These are phyloP conservation scores for Spea multiplicata DNA, from an alignment of 2,113 vertebrate species.

Conservation along the genomic window DNA sequence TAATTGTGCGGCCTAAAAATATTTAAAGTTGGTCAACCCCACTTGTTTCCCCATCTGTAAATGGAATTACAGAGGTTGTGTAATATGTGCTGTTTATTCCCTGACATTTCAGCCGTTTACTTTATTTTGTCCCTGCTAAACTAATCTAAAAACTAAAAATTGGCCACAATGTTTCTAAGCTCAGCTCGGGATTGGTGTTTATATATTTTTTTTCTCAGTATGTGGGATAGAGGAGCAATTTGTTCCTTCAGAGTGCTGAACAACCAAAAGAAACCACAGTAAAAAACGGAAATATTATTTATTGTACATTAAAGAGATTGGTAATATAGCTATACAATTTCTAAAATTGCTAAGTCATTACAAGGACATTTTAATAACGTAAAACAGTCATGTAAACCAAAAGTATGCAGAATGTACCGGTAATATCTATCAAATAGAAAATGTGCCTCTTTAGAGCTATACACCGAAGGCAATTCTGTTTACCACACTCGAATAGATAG, in stretches of 20 bases:
- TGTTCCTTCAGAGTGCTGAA: not conserved
- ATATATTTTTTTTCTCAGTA: not conserved
- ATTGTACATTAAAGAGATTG: too few relatives aligned
- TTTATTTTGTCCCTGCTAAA: conserved; percentile 14
- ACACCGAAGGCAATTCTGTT: too few relatives aligned
- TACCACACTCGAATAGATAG: too few relatives aligned
- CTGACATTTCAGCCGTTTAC: conserved; percentile 35
- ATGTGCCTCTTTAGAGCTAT: too few relatives aligned
- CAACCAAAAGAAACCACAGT: not conserved
- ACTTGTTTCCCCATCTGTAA: conserved; percentile 36
- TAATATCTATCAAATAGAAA: too few relatives aligned
- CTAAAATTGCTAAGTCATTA: too few relatives aligned
- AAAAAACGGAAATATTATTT: too few relatives aligned
- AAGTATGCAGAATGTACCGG: too few relatives aligned
- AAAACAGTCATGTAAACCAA: too few relatives aligned
- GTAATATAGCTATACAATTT: too few relatives aligned
- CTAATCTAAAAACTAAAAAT: not conserved
- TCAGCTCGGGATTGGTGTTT: not conserved
- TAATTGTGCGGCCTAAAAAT: conserved; percentile 19
- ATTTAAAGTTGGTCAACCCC: conserved; percentile 36
- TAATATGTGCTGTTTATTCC: conserved; percentile 36
- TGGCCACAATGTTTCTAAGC: not conserved
- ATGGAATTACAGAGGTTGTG: conserved; percentile 31
- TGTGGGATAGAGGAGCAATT: not conserved
- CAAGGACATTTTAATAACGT: too few relatives aligned